Evolutionary conservation across 2,888 invertebrate species (phyloP), one percentile per base, ranked within the genome.

Genomic region (Halictus ligatus): DNA sequence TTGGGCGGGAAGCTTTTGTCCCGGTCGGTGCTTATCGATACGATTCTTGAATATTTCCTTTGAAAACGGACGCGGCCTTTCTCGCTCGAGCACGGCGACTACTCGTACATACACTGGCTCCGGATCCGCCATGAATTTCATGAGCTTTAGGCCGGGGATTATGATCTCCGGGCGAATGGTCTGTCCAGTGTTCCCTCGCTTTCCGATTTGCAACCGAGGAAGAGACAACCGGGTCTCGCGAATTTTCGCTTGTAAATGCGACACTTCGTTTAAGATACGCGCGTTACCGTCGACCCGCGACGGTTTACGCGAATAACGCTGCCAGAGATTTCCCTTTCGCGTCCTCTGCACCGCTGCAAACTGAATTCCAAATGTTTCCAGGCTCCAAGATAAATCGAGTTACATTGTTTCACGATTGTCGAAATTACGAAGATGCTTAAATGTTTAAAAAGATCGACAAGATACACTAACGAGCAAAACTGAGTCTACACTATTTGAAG

Each of bases 1-100:
- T 10, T 69, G 8, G 69, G 8, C 0, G 21, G 5, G 15, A 21
- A 29, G 35, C 73, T 73, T 69, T 71, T 75, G 43, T 67, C 50
- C 46, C 25, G 67, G 78, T 40, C 78, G 48, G 35, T n/a, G 71
- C 81, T 72, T 72, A 81, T 81, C 81, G 81, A 81, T 78, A 48
- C 71, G 35, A 48, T 72, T 60, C 71, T 43, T 15, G 67, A 67
- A 67, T 67, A 67, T 67, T 67, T 67, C 35, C 67, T 67, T 67
- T 67, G 35, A 67, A 67, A 67, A 21, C 35, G 67, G 67, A 60
- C 6, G 60, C 60, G 25, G 25, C 4, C 13, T 6, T 6, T 13
- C 25, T 60, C 12, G 60, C 60, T n/a, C n/a, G 25, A 25, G 25
- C 58, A 1, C 60, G 60, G 12, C 13, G 60, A 60, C 25, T 25